These are phyloP conservation scores for Oppia nitens DNA, from an alignment of 1,140 invertebrate species.

Conservation along the genomic window DNA sequence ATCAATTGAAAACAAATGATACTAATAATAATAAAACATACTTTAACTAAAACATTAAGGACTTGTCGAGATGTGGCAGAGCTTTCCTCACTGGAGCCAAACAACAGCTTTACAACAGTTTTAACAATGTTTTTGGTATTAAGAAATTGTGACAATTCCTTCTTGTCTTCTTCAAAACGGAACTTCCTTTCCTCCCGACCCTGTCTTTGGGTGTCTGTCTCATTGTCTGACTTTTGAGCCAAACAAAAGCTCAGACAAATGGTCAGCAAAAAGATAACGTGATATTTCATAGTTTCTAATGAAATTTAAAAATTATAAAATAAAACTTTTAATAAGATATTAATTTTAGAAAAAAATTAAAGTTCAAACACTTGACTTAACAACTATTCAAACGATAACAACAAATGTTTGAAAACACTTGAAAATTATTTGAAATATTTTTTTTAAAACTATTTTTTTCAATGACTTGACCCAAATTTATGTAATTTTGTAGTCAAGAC, in stretches of 20 bases:
- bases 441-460: too few species aligned
- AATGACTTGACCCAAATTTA: background rate
- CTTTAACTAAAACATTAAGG: slow-evolving; percentile 21
- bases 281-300: background rate
- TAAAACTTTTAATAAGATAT: too few species aligned
- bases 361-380: too few species aligned
- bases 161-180: slow-evolving; percentile 18
- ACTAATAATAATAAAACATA: slow-evolving; percentile 4
- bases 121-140: slow-evolving; percentile 23
- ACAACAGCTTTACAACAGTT: slow-evolving; percentile 23
- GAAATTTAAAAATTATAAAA: too few species aligned
- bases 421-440: background rate
- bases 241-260: background rate
- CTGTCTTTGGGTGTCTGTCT: background rate
- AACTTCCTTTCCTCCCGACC: background rate
- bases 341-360: too few species aligned
- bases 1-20: background rate
- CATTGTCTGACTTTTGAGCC: background rate
- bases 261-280: background rate
- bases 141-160: slow-evolving; percentile 22
- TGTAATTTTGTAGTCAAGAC: background rate
- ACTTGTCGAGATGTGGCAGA: slow-evolving; percentile 24
- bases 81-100: slow-evolving; percentile 23
- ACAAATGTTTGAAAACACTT: background rate
- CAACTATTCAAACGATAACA: background rate